Evolutionary conservation across 2,888 invertebrate species (phyloP).

Genomic region (Tineola bisselliella): DNA sequence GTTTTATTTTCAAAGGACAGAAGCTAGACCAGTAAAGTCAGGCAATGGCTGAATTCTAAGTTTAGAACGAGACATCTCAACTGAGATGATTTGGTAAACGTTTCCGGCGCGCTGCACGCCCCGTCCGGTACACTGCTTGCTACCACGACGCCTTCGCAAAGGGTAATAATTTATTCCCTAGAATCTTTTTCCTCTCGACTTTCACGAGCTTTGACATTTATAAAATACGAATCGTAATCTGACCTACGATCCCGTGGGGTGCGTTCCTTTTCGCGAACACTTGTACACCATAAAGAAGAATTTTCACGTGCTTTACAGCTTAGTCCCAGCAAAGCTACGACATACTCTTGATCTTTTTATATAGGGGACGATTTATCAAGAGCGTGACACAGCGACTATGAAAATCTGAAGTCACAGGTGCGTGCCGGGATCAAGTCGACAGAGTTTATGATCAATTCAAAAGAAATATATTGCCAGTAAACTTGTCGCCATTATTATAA

Average conservation of each 20-base stretch:
- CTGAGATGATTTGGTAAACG: conserved; percentile 20
- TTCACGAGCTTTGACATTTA: conserved; percentile 38
- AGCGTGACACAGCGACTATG: background rate
- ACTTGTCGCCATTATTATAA: background rate
- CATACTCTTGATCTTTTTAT: conserved; percentile 28
- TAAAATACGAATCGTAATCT: conserved; percentile 42
- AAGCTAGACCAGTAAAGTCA: background rate
- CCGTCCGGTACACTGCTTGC: conserved; percentile 13
- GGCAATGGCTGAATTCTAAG: background rate
- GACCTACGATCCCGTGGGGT: conserved; percentile 14
- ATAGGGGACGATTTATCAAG: conserved; percentile 36
- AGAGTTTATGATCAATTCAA: background rate
- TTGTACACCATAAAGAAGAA: conserved; percentile 42
- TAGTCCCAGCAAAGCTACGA: conserved; percentile 32
- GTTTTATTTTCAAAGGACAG: background rate
- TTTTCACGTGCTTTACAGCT: conserved; percentile 47
- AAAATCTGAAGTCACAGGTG: background rate
- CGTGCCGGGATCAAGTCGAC: background rate
- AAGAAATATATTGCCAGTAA: background rate
- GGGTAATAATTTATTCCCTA: conserved; percentile 28
- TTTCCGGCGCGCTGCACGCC: conserved; percentile 15
- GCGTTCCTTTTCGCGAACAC: conserved; percentile 17
- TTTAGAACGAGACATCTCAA: conserved; percentile 14
- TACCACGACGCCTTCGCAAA: conserved; percentile 17
- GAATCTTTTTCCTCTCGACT: conserved; percentile 34